Conservation (phyloP, 1,140 invertebrate species). For the Euglossa dilemma region DNA sequence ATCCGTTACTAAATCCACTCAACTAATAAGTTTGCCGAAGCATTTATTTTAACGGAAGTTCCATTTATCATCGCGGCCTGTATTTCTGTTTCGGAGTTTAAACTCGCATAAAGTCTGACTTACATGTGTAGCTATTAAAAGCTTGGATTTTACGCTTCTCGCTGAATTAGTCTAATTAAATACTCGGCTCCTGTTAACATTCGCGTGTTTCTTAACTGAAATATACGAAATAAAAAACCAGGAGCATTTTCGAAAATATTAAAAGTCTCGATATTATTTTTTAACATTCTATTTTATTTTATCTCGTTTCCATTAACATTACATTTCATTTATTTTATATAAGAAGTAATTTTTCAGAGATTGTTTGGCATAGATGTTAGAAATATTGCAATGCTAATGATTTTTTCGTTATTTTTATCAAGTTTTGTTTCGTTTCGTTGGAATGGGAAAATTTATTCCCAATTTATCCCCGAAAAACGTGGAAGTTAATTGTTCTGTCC, state of each 20-base stretch:
- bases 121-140: neutral
- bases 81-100: conserved; percentile 9
- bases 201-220: neutral
- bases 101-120: neutral
- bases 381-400: no score
- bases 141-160: neutral
- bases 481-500: conserved; percentile 24
- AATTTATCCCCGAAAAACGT: neutral
- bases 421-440: neutral
- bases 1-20: neutral
- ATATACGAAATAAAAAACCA: neutral
- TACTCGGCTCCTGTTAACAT: conserved; percentile 8
- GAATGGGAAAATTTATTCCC: conserved; percentile 16
- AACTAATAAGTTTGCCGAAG: conserved; percentile 18
- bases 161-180: conserved; percentile 1
- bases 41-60: conserved; percentile 9
- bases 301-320: no score
- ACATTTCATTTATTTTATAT: no score
- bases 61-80: conserved; percentile 9
- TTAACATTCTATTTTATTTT: no score
- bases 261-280: neutral
- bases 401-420: no score
- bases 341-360: no score
- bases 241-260: neutral
- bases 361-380: no score